Evolutionary conservation across 2,888 invertebrate species (phyloP).

Genomic region (Trissolcus brochymenae): DNA sequence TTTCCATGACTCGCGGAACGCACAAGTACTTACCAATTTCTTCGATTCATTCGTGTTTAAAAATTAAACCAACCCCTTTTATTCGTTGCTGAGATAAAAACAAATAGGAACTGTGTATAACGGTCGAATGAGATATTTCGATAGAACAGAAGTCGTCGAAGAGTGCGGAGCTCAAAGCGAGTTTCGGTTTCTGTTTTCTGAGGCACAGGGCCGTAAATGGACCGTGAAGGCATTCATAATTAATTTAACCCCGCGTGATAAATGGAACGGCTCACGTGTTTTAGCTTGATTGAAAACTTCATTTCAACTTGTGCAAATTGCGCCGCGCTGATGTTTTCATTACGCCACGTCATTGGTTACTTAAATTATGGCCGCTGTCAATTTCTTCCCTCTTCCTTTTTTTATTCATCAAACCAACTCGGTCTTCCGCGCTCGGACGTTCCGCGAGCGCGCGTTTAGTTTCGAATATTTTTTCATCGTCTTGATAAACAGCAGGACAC

Average conservation of each 20-base stretch:
- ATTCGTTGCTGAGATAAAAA: no score
- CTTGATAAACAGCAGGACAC: constrained; percentile 40
- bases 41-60: no score
- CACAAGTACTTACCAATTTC: constrained; percentile 26
- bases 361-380: constrained; percentile 1
- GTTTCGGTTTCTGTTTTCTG: constrained; percentile 16
- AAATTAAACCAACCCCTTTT: no score
- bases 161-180: neutral
- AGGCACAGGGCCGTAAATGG: constrained; percentile 35
- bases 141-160: constrained; percentile 34
- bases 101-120: no score
- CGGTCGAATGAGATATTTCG: constrained; percentile 31
- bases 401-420: neutral
- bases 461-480: constrained; percentile 36
- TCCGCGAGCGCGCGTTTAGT: constrained; percentile 9
- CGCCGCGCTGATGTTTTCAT: constrained; percentile 30
- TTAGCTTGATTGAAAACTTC: constrained; percentile 47
- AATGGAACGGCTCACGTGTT: constrained; percentile 32
- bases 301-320: constrained; percentile 32
- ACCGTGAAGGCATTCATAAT: constrained; percentile 48
- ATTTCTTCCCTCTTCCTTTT: neutral
- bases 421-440: constrained; percentile 1
- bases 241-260: constrained; percentile 42
- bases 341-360: constrained; percentile 12
- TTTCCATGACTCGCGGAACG: constrained; percentile 6